Conservation (phyloP, 2,797 vertebrate genomes). For the Lates japonicus region DNA sequence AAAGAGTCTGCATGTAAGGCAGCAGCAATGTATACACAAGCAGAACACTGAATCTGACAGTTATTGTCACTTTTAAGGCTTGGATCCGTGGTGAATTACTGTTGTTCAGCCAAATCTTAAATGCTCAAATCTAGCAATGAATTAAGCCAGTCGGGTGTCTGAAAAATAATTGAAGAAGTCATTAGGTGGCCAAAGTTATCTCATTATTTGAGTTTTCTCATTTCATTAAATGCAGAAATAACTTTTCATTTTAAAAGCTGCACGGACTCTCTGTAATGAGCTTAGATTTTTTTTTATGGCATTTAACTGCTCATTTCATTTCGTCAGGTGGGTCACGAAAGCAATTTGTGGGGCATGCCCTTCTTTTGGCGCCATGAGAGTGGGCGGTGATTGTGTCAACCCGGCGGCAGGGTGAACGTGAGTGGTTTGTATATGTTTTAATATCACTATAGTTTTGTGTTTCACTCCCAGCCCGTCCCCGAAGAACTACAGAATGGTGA, state of each 20-base stretch:
- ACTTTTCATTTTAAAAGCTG: slow-evolving; percentile 64
- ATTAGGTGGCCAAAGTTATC: slow-evolving; percentile 55
- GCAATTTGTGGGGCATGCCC: slow-evolving; percentile 71
- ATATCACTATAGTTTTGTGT: slow-evolving; percentile 91
- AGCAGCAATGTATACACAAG: slow-evolving; percentile 34
- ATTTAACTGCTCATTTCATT: slow-evolving; percentile 71
- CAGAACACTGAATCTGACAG: slow-evolving; percentile 50
- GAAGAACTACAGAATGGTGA: slow-evolving; percentile 97
- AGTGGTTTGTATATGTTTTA: slow-evolving; percentile 89
- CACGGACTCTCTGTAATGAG: slow-evolving; percentile 60
- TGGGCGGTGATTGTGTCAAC: slow-evolving; percentile 53
- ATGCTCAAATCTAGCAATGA: slow-evolving; percentile 33
- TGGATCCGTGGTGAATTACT: slow-evolving; percentile 49
- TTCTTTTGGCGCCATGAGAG: slow-evolving; percentile 44
- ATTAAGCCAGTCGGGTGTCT: slow-evolving; percentile 8
- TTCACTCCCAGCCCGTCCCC: slow-evolving; percentile 92
- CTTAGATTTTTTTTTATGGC: slow-evolving; percentile 47
- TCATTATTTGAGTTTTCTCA: slow-evolving; percentile 59
- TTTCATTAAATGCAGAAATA: slow-evolving; percentile 67
- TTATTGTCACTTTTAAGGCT: slow-evolving; percentile 65
- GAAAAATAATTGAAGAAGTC: slow-evolving; percentile 52
- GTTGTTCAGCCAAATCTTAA: slow-evolving; percentile 43
- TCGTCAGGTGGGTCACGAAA: slow-evolving; percentile 77
- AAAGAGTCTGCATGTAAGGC: slow-evolving; percentile 49
- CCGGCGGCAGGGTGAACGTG: slow-evolving; percentile 68